Conservation (phyloP, 2,888 invertebrate species). For the Ophion ellenae region DNA sequence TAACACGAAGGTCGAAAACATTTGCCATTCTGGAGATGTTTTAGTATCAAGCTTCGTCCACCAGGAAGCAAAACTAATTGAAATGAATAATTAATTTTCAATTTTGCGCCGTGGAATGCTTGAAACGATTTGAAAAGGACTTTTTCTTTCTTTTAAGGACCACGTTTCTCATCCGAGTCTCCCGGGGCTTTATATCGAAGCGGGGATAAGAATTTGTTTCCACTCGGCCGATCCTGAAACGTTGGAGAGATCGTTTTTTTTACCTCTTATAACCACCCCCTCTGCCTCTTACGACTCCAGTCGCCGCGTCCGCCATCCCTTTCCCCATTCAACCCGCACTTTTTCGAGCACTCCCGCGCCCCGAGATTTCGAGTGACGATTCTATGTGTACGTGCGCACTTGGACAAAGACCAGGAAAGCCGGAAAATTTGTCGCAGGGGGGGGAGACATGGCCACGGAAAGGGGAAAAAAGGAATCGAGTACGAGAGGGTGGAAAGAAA, state of each 20-base stretch:
- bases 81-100: constrained; percentile 37
- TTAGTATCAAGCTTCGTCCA: not conserved
- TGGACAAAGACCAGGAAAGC: constrained; percentile 67
- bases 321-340: not conserved
- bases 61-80: not conserved
- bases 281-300: constrained; percentile 6
- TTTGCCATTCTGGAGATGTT: not conserved
- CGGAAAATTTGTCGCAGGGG: constrained; percentile 42
- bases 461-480: constrained; percentile 54
- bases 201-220: constrained; percentile 60
- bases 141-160: constrained; percentile 8
- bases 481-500: constrained; percentile 35
- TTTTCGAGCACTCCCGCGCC: constrained; percentile 32
- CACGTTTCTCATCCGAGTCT: constrained; percentile 13
- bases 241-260: constrained; percentile 39
- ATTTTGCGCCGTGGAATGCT: constrained; percentile 6
- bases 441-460: not conserved
- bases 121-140: constrained; percentile 17
- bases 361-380: constrained; percentile 41
- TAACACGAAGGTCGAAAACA: not conserved
- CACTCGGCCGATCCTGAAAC: constrained; percentile 62
- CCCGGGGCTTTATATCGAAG: constrained; percentile 30
- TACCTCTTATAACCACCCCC: constrained; percentile 21
- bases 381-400: constrained; percentile 56
- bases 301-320: not conserved